Conservation (phyloP, 2,888 invertebrate genomes). For the Hedychridium roseum region DNA sequence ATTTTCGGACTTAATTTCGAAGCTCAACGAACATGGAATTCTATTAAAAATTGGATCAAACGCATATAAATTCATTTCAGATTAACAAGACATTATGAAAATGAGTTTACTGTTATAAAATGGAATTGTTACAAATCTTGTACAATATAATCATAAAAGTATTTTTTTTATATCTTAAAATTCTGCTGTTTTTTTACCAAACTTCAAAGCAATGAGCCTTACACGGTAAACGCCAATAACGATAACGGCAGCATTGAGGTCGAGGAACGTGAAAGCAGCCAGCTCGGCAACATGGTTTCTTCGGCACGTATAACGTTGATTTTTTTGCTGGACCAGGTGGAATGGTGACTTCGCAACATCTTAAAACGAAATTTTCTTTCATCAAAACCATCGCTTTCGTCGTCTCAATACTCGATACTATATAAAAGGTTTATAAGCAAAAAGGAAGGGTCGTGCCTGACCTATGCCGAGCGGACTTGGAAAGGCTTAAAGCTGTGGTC, state of each 20-base stretch:
- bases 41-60: constrained; percentile 82
- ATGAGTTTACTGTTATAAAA: neutral
- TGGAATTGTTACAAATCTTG: neutral
- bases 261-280: constrained; percentile 38
- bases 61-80: constrained; percentile 73
- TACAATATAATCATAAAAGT: neutral
- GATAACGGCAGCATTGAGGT: constrained; percentile 40
- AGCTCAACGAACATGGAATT: constrained; percentile 86
- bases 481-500: neutral
- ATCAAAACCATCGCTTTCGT: no score
- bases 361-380: constrained; percentile 21
- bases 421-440: neutral
- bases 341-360: constrained; percentile 37
- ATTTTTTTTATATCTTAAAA: neutral
- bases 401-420: neutral
- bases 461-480: constrained; percentile 40
- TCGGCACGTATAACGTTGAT: constrained; percentile 30
- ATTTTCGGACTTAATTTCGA: constrained; percentile 76
- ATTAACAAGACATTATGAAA: constrained; percentile 31
- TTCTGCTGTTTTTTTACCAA: constrained; percentile 19
- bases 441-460: constrained; percentile 12
- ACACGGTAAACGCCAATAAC: constrained; percentile 42
- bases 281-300: constrained; percentile 34
- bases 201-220: constrained; percentile 47
- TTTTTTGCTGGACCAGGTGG: constrained; percentile 22